Evolutionary conservation across 2,113 vertebrate genomes (phyloP).

Genomic region (Zapus hudsonius): DNA sequence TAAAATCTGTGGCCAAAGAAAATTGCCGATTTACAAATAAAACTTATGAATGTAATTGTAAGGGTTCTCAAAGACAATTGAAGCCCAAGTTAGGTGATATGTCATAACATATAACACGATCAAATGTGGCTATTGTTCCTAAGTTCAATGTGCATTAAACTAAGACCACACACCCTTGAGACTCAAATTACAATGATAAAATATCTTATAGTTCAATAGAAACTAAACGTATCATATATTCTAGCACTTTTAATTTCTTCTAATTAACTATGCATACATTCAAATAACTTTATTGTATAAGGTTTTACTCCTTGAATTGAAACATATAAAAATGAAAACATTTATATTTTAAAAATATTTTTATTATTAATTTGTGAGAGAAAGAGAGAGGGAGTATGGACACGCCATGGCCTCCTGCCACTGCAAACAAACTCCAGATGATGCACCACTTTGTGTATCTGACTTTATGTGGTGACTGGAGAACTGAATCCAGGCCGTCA

Average conservation of each 20-base stretch:
- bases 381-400: too few species aligned
- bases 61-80: background rate
- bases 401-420: too few species aligned
- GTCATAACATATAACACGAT: too few species aligned
- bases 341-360: background rate
- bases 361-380: too few species aligned
- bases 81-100: background rate
- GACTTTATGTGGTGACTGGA: too few species aligned
- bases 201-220: conserved; percentile 22
- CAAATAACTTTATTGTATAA: background rate
- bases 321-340: background rate
- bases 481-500: too few species aligned
- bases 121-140: background rate
- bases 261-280: conserved; percentile 40
- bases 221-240: background rate
- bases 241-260: background rate
- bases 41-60: background rate
- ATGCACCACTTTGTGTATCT: too few species aligned
- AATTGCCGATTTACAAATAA: conserved; percentile 3
- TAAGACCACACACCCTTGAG: background rate
- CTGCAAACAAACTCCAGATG: too few species aligned
- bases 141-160: background rate
- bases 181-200: conserved; percentile 14
- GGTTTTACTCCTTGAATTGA: conserved; percentile 8
- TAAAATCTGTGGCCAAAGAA: background rate